Base-by-base conservation (phyloP, 2,888 invertebrate genomes). In the Thecocarcelia acutangulata region DNA sequence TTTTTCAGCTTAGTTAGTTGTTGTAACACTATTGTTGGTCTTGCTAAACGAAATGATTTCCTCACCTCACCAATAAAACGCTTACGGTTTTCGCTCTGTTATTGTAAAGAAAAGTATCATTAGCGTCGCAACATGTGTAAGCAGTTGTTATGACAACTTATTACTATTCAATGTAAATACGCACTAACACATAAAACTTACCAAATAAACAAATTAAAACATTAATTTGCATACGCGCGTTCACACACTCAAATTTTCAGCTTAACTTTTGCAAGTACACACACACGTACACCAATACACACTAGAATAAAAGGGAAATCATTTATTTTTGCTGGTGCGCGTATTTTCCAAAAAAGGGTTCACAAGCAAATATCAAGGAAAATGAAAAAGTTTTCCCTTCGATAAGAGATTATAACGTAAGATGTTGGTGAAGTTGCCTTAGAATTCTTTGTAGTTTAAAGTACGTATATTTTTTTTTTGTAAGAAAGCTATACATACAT, bases 101-200 rank as follows among this genome's bases (percentile, higher is more conserved):
- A 5, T 33, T 33, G 9, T 33, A 9, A 28, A 11, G 19, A 19
- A 42, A 28, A 44, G 37, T 58, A 21, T 40, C 24, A 70, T 40
- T 40, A 42, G 28, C 17, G 6, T 37, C 12, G 6, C 15, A 24
- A 42, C 58, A 59, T 50, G 48, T 70, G 48, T 70, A 59, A 46
- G 28, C 13, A 21, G 59, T 70, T 24, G 21, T 50, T 59, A 40
- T 59, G 15, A 50, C 48, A 70, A 59, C 24, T 13, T 50, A 50
- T 42, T 19, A 52, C 52, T 19, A n/a, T 37, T 15, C 6, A 19
- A 44, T 17, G 8, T 13, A 28, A 19, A 56, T 33, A 44, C 56
- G n/a, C 56, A 33, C 33, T 19, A 11, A 33, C 56, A 58, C 56
- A 56, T 15, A 61, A 12, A 21, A 3, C 1, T n/a, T 33, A 56